Percentiles rank a stretch among this genome's conserved stretches.
Conservation (phyloP, 2,888 invertebrate genomes). For the Caenorhabditis afra region DNA sequence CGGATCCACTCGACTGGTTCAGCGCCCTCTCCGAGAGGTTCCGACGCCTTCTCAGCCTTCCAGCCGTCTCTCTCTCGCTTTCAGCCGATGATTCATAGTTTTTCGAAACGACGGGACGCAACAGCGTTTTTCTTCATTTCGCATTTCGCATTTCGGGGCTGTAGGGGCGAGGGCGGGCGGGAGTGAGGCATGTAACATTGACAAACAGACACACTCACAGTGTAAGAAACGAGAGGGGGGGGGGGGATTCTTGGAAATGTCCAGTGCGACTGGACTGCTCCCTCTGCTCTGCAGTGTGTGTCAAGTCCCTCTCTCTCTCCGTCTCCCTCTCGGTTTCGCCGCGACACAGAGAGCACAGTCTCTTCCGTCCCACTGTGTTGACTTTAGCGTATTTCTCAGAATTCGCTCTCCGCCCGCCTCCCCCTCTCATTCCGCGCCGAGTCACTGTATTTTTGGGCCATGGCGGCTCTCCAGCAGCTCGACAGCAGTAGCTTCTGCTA, state of each 20-base stretch:
- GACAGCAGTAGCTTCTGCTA: no score
- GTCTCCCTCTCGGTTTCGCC: no score
- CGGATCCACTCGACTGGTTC: neutral
- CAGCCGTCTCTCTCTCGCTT: no score
- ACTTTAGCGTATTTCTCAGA: conserved; percentile 56
- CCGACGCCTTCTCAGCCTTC: no score
- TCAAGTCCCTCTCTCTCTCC: conserved; percentile 36
- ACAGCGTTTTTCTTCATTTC: no score
- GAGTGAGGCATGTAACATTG: conserved; percentile 35
- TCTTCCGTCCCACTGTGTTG: conserved; percentile 6
- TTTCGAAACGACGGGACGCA: no score
- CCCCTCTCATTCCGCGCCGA: neutral
- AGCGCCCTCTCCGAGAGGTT: no score
- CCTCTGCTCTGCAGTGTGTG: conserved; percentile 24
- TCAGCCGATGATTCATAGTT: no score
- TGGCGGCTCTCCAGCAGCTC: no score
- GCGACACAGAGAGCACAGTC: no score
- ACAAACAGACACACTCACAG: neutral
- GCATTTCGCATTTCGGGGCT: no score
- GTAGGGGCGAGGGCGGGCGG: neutral
- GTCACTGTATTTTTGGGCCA: neutral
- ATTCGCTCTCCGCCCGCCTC: conserved; percentile 9
- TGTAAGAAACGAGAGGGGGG: no score
- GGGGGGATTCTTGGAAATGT: conserved; percentile 34
- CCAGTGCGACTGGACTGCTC: conserved; percentile 30